Evolutionary conservation across 2,888 invertebrate species (phyloP), one percentile per base, ranked within the genome.

Genomic region (Drosophila vallismaia): DNA sequence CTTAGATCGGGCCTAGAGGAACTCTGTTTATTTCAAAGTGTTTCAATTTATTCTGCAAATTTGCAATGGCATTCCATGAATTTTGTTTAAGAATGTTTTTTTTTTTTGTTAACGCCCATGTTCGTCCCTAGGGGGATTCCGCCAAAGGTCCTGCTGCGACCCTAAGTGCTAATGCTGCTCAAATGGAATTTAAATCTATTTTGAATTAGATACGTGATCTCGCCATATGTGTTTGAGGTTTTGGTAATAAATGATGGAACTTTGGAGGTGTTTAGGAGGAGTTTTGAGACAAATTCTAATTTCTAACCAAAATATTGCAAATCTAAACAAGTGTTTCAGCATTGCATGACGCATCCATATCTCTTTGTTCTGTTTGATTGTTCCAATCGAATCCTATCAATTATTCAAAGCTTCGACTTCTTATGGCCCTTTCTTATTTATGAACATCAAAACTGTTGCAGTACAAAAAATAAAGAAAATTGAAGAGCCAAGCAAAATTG

Each of bases 181-280:
- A 81, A 88, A 82, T 82, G 87, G 88, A 88, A 82, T 82, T 82
- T 82, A 82, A 82, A 82, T 82, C 88, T 75, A 77, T 88, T 88
- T 82, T 71, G 88, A 81, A 88, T 82, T 80, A 64, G 64, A 59
- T 79, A 52, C 71, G 58, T 81, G 75, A 49, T 52, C 52, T 50
- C 40, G 63, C 60, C 83, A 79, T 82, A 69, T 88, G 80, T 63
- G 79, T 24, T n/a, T 60, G 42, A 33, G 31, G 42, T 14, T 26
- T 46, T 10, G 40, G 6, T 8, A 10, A 40, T 40, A 38, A 40
- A 4, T 3, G 14, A 31, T 29, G 44, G 40, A 28, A 42, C 5
- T 29, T 12, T n/a, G 8, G 50, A 28, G 49, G 38, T 40, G 53
- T 54, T 36, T 45, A 14, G 4, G n/a, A n/a, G 3, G 10, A 8